A percentile compares a stretch with the other conserved stretches of the same genome.
Evolutionary conservation across 2,888 invertebrate species (phyloP).

Genomic region (Thereva nobilitata): DNA sequence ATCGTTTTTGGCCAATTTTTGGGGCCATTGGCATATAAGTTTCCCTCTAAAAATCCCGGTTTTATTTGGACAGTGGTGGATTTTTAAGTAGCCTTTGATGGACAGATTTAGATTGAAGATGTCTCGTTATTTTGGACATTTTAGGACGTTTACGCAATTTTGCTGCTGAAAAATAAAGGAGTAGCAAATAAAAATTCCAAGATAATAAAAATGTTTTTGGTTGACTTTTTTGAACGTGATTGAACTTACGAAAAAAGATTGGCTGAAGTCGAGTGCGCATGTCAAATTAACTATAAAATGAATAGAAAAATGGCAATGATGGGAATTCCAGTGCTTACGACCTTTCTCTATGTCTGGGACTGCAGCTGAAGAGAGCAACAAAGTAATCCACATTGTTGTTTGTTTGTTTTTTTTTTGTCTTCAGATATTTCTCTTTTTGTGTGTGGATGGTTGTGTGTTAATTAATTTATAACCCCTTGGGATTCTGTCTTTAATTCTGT

Average conservation of each 20-base stretch:
- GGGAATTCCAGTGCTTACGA: background rate
- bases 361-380: too few species aligned
- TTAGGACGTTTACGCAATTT: slow-evolving; percentile 15
- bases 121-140: slow-evolving; percentile 14
- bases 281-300: background rate
- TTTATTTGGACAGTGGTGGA: slow-evolving; percentile 6
- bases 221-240: slow-evolving; percentile 13
- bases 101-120: slow-evolving; percentile 30
- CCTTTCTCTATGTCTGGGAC: too few species aligned
- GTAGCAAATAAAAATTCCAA: background rate
- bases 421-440: too few species aligned
- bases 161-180: slow-evolving; percentile 6
- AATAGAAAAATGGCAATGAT: background rate
- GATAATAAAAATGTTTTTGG: slow-evolving; percentile 16
- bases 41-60: background rate
- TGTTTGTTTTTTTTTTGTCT: too few species aligned
- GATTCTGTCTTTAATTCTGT: slow-evolving; percentile 27
- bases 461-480: slow-evolving; percentile 28
- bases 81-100: slow-evolving; percentile 27
- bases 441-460: slow-evolving; percentile 8
- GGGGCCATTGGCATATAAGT: slow-evolving; percentile 30
- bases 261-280: background rate
- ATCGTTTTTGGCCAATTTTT: background rate
- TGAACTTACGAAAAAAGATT: slow-evolving; percentile 9
- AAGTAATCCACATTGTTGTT: too few species aligned